Evolutionary conservation across 1,140 invertebrate species (phyloP).

Genomic region (Drosophila yakuba): DNA sequence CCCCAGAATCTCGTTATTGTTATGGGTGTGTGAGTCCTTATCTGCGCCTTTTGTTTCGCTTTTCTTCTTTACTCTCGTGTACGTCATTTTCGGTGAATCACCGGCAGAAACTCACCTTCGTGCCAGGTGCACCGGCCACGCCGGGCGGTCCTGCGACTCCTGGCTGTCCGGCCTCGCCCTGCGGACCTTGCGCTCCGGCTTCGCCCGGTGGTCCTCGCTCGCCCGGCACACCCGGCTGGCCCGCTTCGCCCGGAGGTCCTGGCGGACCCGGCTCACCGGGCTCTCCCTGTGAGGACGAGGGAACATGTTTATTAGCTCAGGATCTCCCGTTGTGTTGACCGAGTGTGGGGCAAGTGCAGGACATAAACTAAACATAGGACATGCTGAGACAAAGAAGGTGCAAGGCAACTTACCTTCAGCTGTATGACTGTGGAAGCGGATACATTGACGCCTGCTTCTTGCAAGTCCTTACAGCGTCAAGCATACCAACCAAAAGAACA

Average conservation of each 20-base stretch:
- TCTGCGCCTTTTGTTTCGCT: constrained; percentile 29
- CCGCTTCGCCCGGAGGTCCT: constrained; percentile 92
- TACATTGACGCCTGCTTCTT: constrained; percentile 94
- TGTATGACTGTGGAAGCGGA: constrained; percentile 94
- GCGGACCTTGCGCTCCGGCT: constrained; percentile 85
- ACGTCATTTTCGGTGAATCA: constrained; percentile 37
- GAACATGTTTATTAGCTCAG: constrained; percentile 63
- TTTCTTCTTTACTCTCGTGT: constrained; percentile 1
- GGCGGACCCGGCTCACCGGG: constrained; percentile 95
- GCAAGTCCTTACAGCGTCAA: constrained; percentile 89
- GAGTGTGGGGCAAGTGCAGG: constrained; percentile 30
- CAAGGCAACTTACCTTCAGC: constrained; percentile 92
- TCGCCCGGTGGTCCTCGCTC: constrained; percentile 88
- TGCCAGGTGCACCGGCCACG: constrained; percentile 89
- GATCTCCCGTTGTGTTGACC: constrained; percentile 24
- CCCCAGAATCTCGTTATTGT: constrained; percentile 5
- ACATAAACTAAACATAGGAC: constrained; percentile 46
- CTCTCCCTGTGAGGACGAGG: constrained; percentile 89
- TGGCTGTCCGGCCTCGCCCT: constrained; percentile 86
- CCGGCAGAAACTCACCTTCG: constrained; percentile 87
- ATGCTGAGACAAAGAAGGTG: constrained; percentile 26
- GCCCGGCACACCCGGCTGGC: constrained; percentile 93
- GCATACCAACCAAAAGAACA: constrained; percentile 40
- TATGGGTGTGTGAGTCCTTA: constrained; percentile 3
- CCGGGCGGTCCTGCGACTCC: constrained; percentile 90